Conservation (phyloP, 2,888 invertebrate genomes). For the Meteorus cinctellus region DNA sequence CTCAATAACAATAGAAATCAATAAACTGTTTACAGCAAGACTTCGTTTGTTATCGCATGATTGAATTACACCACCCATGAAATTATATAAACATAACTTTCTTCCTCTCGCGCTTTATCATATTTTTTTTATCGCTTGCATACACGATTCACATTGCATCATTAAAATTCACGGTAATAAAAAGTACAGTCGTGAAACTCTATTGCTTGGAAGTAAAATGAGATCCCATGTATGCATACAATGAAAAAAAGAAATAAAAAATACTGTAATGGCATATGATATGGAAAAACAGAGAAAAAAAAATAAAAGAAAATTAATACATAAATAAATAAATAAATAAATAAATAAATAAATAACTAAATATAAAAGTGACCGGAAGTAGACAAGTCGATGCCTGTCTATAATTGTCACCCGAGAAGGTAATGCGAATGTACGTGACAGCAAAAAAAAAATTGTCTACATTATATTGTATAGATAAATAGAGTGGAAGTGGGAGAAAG, state of each 20-base stretch:
- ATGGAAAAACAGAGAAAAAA: constrained; percentile 11
- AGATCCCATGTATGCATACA: not conserved
- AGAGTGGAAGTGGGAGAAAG: not conserved
- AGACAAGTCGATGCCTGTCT: constrained; percentile 58
- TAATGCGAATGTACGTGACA: not conserved
- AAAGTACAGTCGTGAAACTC: constrained; percentile 1
- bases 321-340: constrained; percentile 3
- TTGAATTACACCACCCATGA: constrained; percentile 1
- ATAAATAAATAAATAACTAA: not conserved
- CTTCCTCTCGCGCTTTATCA: not conserved
- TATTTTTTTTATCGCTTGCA: not conserved
- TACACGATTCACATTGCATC: constrained; percentile 9
- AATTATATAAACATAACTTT: not conserved
- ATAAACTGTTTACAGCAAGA: constrained; percentile 26
- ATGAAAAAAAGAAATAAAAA: not conserved
- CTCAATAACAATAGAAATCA: not conserved
- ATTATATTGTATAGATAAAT: not conserved
- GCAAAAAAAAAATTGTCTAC: not conserved
- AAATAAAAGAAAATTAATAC: not conserved
- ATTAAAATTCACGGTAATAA: constrained; percentile 23
- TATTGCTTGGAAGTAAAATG: not conserved
- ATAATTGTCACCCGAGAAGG: not conserved
- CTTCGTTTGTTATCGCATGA: not conserved
- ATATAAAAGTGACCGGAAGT: constrained; percentile 53
- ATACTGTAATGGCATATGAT: constrained; percentile 25